Base-by-base conservation (phyloP, 92 coral and sea anemone species). In the Parazoanthus darwini region DNA sequence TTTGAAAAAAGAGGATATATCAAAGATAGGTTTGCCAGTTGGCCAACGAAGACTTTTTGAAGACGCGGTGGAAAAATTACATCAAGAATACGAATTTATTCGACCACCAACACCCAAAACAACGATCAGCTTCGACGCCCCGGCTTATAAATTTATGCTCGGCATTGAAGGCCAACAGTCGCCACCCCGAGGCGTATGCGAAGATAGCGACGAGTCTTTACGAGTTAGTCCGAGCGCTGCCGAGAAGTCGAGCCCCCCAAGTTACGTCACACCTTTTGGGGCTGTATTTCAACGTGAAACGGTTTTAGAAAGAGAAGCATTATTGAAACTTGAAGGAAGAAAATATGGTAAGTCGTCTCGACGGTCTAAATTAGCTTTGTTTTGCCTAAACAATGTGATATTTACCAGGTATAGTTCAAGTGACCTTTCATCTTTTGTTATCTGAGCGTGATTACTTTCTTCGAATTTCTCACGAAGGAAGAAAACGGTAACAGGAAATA, bases 41-140 rank as follows among this genome's bases (percentile, higher is more conserved):
- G 99, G 99, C 18, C 99, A 97, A 81, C 98, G 93, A 76, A 92
- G 99, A 74, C 94, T 97, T 51, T 93, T 97, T 43, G 98, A 97
- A 88, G 94, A 94, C 42, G 99, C 99, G 87, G 99, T 94, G 81
- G 94, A 90, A 50, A 97, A 97, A 85, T 75, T 97, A 4, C 98
- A 96, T 89, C 96, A 94, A 36, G 98, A 97, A 56, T 97, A 94
- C 79, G 95, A 94, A 72, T 85, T 95, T 66, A 92, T 94, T 54
- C 91, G 92, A 81, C 98, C 99, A 43, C 94, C 92, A n/a, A 95
- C 99, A 38, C 98, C 99, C 22, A 91, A 90, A 56, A 94, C 97
- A 11, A 92, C 83, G 70, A 96, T 97, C 22, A 94, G 91, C 85
- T 92, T 97, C 15, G 97, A 97, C 63, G 88, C 91, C 91, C 99